Percentiles rank a stretch among this genome's conserved stretches.
These are phyloP conservation scores for Phalloptychus januarius DNA, from an alignment of 2,797 vertebrate species.

Conservation along the genomic window DNA sequence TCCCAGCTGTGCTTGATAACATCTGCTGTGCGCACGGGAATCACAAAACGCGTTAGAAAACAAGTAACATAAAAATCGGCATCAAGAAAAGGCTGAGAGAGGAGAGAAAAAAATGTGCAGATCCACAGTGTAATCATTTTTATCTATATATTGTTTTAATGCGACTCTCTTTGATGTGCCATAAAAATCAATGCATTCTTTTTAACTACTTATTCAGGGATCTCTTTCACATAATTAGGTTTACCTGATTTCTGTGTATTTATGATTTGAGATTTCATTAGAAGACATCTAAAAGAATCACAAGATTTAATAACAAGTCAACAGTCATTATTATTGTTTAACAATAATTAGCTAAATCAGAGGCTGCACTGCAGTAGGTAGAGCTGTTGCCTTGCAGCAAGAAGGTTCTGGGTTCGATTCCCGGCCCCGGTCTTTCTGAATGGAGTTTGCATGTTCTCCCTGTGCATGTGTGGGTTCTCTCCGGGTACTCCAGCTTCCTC, in stretches of 20 bases:
- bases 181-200: not conserved
- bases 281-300: not conserved
- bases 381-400: too few relatives aligned
- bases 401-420: too few relatives aligned
- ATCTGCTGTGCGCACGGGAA: constrained; percentile 69
- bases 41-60: constrained; percentile 65
- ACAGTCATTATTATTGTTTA: not conserved
- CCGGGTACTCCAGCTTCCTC: too few relatives aligned
- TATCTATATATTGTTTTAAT: not conserved
- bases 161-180: not conserved
- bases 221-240: not conserved
- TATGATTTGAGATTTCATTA: not conserved
- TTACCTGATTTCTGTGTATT: not conserved
- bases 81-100: constrained; percentile 52
- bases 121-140: constrained; percentile 24
- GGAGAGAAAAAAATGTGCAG: constrained; percentile 38
- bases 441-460: too few relatives aligned
- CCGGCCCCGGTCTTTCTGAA: too few relatives aligned
- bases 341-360: not conserved
- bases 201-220: not conserved
- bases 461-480: too few relatives aligned
- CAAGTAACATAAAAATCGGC: constrained; percentile 34
- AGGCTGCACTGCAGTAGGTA: too few relatives aligned
- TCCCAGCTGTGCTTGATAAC: constrained; percentile 71
- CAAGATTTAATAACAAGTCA: not conserved